Conservation (phyloP, 2,888 invertebrate species). For the Tanypteryx hageni region DNA sequence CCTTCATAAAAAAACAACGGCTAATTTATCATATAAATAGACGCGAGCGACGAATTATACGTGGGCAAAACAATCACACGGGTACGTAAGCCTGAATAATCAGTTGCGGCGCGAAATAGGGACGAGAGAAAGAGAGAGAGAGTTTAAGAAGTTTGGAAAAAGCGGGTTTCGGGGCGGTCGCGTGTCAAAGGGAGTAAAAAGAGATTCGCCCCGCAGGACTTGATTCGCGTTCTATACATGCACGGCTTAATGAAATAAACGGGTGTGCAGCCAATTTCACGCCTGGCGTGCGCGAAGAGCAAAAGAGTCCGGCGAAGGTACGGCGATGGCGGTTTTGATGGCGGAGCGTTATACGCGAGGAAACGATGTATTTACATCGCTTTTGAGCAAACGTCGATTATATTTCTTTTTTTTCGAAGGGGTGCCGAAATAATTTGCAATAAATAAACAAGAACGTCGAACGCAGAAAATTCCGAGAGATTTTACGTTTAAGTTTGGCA, state of each 20-base stretch:
- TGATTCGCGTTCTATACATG: constrained; percentile 1
- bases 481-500: too few relatives aligned
- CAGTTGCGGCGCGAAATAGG: background rate
- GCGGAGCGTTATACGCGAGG: background rate
- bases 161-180: background rate
- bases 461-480: too few relatives aligned
- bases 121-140: background rate
- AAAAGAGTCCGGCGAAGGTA: background rate
- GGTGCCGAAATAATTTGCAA: background rate
- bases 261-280: constrained; percentile 56
- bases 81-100: background rate
- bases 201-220: background rate
- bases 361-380: background rate
- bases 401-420: background rate
- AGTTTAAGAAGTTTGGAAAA: too few relatives aligned
- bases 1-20: background rate
- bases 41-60: background rate
- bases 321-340: background rate
- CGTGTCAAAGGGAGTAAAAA: constrained; percentile 6
- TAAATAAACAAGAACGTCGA: too few relatives aligned
- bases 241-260: constrained; percentile 53
- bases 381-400: background rate
- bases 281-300: constrained; percentile 31
- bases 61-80: constrained; percentile 15
- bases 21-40: background rate